Evolutionary conservation across 92 coral and sea anemone genomes (phyloP), one percentile per base, ranked within the genome.

Genomic region (Isaurus tuberculatus): DNA sequence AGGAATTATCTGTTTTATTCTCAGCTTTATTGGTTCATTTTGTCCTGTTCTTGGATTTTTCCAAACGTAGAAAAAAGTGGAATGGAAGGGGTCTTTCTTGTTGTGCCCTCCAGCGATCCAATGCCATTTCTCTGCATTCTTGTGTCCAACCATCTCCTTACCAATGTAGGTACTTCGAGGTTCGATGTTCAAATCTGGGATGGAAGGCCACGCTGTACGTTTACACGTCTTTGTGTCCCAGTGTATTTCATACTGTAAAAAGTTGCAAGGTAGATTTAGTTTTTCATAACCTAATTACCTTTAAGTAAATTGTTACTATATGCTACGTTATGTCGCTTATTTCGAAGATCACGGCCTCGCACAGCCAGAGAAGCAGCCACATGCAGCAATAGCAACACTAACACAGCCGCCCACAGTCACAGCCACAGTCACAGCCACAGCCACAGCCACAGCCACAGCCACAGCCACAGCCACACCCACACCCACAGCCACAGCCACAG

Each of bases 21-120:
- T 25, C n/a, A 75, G 5, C 46, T n/a, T 57, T 19, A 75, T 33
- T 0, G 81, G 81, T n/a, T 75, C 31, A 9, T 75, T 55, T 22
- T 75, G 81, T 0, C 48, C 20, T 5, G 57, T 63, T 0, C 68
- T 0, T 8, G 68, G 2, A 30, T 75, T 75, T 11, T 57, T 22
- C 81, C 81, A 75, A 7, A 53, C 3, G 40, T 75, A 17, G 30
- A 28, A 75, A 16, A 23, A 19, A 4, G 65, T 23, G 0, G 49
- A 5, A 3, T 4, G 22, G 20, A 14, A 31, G 7, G 32, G 20
- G 8, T 57, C 81, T 13, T 33, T 19, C 28, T 5, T 55, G 68
- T 55, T 53, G 66, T 55, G 81, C 0, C 81, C 81, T 2, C 81
- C 81, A 8, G 53, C 31, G 26, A 53, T 55, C 81, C 81, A 75